Evolutionary conservation across 2,888 invertebrate genomes (phyloP), one percentile per base, ranked within the genome.

Genomic region (Euphydryas editha): DNA sequence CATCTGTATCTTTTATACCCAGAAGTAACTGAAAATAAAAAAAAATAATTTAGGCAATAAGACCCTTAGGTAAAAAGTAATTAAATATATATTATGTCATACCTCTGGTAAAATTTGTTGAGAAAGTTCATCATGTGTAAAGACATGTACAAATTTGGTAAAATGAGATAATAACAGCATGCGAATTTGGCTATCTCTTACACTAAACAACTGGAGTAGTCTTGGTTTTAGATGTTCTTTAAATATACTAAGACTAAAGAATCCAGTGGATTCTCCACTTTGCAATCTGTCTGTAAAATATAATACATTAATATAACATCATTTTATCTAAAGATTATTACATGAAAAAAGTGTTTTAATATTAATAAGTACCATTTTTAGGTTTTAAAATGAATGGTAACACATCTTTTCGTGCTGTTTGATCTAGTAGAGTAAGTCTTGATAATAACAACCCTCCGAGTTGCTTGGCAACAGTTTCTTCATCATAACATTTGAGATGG

Each of bases 1-100:
- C 97, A 85, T 97, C 96, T 1, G 95, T 95, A 80, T 98, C 98
- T 83, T 97, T 96, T 74, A 98, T 96, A 4, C 98, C 98, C 42
- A 97, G 94, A 46, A 98, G 92, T 60, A 98, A 87, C 95, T 96
- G 87, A 62, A 93, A 93, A 69, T 70, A 62, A 75, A 70, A 70
- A 54, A 18, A 47, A 10, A 47, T 4, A 49, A 49, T 49, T 21
- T 13, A 2, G 21, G 0, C 1, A 51, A 51, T 51, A 8, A 20
- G 7, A 30, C 18, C 39, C 18, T n/a, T 13, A 46, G 13, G 59
- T 10, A 49, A 62, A 36, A 17, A 10, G 46, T 11, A 24, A 37
- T 13, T 42, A 20, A 37, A 11, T 24, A 30, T 13, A 55, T 55
- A 30, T n/a, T 4, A 10, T 17, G 30, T 55, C 10, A 36, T 46